Evolutionary conservation across 2,113 vertebrate species (phyloP).

Genomic region (Acanthisitta chloris): DNA sequence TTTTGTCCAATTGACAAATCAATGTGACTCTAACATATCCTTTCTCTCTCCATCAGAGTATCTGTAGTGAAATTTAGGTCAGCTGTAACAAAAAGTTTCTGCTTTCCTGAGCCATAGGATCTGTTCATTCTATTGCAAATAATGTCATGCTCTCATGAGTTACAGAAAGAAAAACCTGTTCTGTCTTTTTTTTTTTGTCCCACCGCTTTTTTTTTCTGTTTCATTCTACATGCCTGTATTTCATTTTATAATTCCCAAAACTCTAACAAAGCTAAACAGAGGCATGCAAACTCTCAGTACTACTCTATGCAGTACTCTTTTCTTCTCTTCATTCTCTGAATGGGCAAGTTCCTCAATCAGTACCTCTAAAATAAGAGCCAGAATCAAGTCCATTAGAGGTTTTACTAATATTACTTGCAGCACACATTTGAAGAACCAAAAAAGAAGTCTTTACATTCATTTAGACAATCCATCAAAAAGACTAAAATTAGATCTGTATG

Average conservation of each 20-base stretch:
- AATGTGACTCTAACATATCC: conserved; percentile 44
- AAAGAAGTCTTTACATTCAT: background rate
- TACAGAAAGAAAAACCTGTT: background rate
- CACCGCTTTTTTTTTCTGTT: background rate
- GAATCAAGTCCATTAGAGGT: background rate
- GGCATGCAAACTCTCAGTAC: background rate
- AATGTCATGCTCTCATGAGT: background rate
- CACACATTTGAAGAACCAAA: background rate
- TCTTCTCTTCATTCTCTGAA: background rate
- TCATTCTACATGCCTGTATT: background rate
- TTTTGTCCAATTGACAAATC: conserved; percentile 55
- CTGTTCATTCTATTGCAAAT: conserved; percentile 14
- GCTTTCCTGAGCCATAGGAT: conserved; percentile 37
- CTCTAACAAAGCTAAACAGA: background rate
- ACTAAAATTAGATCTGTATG: background rate
- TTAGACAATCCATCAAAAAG: background rate
- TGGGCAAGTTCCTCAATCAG: background rate
- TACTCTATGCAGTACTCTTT: background rate
- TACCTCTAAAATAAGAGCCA: background rate
- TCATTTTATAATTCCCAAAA: background rate
- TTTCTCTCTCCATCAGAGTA: conserved; percentile 18
- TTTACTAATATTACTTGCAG: background rate
- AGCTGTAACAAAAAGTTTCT: conserved; percentile 61
- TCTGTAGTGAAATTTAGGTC: conserved; percentile 56
- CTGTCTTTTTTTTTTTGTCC: background rate